A percentile compares a stretch with the other conserved stretches of the same genome.
Evolutionary conservation across 2,797 vertebrate species (phyloP).

Genomic region (Anguilla marmorata): DNA sequence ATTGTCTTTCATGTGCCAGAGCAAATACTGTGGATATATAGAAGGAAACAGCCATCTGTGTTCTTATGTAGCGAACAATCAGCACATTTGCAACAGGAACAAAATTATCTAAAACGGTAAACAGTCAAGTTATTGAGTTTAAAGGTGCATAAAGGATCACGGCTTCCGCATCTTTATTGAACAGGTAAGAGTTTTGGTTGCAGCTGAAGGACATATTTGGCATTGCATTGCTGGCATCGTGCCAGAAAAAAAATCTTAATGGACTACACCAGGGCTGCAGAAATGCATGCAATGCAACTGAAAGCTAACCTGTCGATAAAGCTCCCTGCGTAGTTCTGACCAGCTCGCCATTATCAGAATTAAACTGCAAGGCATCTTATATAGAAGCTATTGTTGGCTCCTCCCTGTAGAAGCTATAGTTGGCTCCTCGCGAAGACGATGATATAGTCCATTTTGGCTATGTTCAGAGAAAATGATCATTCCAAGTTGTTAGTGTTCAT

Average conservation of each 20-base stretch:
- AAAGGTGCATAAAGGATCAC: neutral
- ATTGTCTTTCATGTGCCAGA: neutral
- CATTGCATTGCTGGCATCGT: neutral
- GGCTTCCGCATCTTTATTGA: neutral
- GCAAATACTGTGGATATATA: neutral
- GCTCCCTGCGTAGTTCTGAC: neutral
- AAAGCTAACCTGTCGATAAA: conserved; percentile 16
- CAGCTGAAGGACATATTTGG: neutral
- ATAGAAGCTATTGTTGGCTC: neutral
- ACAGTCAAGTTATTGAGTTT: conserved; percentile 4
- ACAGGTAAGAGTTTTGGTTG: neutral
- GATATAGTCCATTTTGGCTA: neutral
- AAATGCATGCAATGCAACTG: neutral
- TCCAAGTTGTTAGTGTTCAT: neutral
- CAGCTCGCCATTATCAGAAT: conserved; percentile 9
- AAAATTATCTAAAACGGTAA: neutral
- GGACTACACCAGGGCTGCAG: neutral
- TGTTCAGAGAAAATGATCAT: neutral
- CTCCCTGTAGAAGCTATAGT: neutral
- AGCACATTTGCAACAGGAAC: neutral
- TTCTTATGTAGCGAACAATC: neutral
- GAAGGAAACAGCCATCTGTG: neutral
- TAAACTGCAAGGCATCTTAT: neutral
- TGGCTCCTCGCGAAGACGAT: too few relatives aligned
- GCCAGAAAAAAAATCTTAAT: neutral